Conservation (phyloP, 1,140 invertebrate genomes). For the Bactericera cockerelli region DNA sequence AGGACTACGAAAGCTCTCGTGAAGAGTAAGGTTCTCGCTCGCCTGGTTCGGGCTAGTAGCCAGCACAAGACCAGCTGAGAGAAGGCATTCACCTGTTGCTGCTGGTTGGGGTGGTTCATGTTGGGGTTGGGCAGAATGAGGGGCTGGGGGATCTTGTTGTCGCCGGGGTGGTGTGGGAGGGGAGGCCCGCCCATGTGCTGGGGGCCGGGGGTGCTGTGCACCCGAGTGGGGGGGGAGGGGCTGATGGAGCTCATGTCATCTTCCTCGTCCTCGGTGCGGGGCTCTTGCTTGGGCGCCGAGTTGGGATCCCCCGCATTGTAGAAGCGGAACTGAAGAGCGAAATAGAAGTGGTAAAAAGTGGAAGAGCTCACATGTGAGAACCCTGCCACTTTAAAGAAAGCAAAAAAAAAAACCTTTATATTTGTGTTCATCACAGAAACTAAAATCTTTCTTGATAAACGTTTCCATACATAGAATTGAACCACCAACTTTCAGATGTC, state of each 20-base stretch:
- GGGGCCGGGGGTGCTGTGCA: background rate
- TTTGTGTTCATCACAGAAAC: too few relatives aligned
- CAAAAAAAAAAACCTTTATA: too few relatives aligned
- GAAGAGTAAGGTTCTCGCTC: too few relatives aligned
- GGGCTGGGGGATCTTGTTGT: background rate
- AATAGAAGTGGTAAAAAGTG: background rate
- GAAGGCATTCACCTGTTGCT: too few relatives aligned
- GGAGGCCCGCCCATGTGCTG: background rate
- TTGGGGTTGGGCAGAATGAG: slow-evolving; percentile 1
- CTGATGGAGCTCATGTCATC: slow-evolving; percentile 5
- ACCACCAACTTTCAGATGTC: too few relatives aligned
- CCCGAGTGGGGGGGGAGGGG: background rate
- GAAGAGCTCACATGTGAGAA: too few relatives aligned
- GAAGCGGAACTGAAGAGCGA: background rate
- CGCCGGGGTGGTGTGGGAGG: background rate
- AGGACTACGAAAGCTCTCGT: too few relatives aligned
- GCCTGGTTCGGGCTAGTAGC: too few relatives aligned
- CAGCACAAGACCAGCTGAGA: too few relatives aligned
- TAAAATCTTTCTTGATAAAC: too few relatives aligned
- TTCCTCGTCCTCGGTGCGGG: background rate
- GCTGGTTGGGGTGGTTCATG: slow-evolving; percentile 11
- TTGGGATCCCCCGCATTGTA: background rate
- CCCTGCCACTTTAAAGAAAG: too few relatives aligned
- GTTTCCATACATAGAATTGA: too few relatives aligned
- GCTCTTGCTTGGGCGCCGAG: background rate